Conservation (phyloP, 1,140 invertebrate species). For the Drosophila pruinosa region DNA sequence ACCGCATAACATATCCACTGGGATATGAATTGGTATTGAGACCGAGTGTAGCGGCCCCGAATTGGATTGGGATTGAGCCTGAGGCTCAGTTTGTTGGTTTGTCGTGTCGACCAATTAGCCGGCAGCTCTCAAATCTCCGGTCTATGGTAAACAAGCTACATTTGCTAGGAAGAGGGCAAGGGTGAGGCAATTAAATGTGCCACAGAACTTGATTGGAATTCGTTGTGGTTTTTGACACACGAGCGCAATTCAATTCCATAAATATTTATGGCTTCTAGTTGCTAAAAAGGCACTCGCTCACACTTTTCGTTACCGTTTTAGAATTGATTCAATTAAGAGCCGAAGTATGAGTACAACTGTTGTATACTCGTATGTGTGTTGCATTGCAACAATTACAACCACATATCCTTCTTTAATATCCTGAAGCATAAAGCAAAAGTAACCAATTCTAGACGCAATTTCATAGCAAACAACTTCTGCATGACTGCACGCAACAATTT, state of each 20-base stretch:
- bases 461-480: constrained; percentile 27
- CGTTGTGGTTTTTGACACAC: constrained; percentile 47
- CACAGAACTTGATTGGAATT: constrained; percentile 71
- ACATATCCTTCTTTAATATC: constrained; percentile 27
- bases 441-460: neutral
- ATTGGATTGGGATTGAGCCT: neutral
- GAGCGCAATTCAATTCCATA: constrained; percentile 26
- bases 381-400: neutral
- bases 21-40: constrained; percentile 10
- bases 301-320: neutral
- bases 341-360: neutral
- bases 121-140: constrained; percentile 40
- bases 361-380: no score
- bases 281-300: neutral
- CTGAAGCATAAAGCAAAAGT: constrained; percentile 7
- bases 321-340: constrained; percentile 44
- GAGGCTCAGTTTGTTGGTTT: neutral
- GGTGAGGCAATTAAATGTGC: constrained; percentile 60
- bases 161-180: neutral
- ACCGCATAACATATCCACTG: constrained; percentile 56
- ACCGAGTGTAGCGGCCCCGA: neutral
- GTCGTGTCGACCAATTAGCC: constrained; percentile 46
- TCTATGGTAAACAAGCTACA: constrained; percentile 23
- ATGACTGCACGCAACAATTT: constrained; percentile 26
- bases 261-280: constrained; percentile 45